A percentile compares a stretch with the other conserved stretches of the same genome.
These are phyloP conservation scores for Xenops minutus DNA, from an alignment of 2,797 vertebrate species.

Conservation along the genomic window DNA sequence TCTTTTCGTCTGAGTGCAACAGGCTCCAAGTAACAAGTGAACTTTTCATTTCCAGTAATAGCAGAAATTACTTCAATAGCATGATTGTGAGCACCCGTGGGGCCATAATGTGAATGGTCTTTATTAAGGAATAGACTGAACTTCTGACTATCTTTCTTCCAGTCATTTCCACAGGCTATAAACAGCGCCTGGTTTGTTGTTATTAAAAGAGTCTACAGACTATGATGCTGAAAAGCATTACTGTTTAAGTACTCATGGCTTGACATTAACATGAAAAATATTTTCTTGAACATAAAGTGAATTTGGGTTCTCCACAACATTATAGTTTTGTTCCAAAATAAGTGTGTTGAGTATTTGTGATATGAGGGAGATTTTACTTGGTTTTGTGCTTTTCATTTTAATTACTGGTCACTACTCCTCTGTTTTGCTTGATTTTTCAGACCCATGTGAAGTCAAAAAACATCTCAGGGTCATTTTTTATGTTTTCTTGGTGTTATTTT, in stretches of 20 bases:
- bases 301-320: not conserved
- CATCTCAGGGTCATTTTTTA: not conserved
- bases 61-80: constrained; percentile 67
- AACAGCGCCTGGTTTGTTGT: constrained; percentile 58
- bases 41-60: constrained; percentile 70
- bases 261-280: constrained; percentile 43
- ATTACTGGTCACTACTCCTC: not conserved
- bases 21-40: constrained; percentile 64
- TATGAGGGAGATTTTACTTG: not conserved
- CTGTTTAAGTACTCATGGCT: constrained; percentile 41
- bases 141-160: constrained; percentile 63
- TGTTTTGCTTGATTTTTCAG: not conserved
- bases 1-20: constrained; percentile 55
- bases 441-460: not conserved
- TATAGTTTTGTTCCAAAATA: not conserved
- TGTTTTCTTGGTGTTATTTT: not conserved
- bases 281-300: constrained; percentile 14
- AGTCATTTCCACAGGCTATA: constrained; percentile 65
- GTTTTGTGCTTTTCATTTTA: not conserved
- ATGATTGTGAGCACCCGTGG: constrained; percentile 63
- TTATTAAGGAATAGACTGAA: constrained; percentile 61
- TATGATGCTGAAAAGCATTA: constrained; percentile 38
- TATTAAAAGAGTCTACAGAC: constrained; percentile 53
- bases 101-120: constrained; percentile 59
- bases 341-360: not conserved